A percentile compares a stretch with the other conserved stretches of the same genome.
phyloP scores from a whole-genome alignment of 2,113 vertebrate species.

The Tachysurus vachellii region DNA sequence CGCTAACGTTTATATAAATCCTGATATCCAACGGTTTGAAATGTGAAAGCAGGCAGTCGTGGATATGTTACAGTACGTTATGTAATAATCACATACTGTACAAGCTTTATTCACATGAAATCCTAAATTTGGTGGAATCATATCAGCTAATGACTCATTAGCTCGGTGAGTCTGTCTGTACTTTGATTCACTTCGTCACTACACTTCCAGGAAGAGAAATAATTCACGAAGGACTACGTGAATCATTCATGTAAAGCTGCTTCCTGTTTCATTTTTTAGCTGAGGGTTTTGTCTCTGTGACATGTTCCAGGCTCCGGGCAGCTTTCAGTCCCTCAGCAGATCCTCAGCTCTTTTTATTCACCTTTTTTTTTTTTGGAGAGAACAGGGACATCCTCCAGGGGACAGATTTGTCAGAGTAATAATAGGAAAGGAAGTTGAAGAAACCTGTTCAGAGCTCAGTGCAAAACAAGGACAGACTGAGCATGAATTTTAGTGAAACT shows the following conservation, averaged over 20 bases:
- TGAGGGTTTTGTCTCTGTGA: not conserved
- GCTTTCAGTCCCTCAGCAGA: not conserved
- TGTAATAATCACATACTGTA: no score
- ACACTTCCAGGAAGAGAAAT: conserved; percentile 31
- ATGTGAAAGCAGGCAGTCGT: no score
- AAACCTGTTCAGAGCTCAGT: not conserved
- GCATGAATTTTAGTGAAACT: not conserved
- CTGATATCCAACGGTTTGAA: no score
- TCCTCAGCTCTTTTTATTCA: not conserved
- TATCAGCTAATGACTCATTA: not conserved
- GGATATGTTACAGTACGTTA: no score
- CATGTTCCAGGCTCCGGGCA: not conserved
- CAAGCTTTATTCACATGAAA: not conserved
- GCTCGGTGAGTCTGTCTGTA: not conserved
- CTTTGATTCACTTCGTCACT: conserved; percentile 37
- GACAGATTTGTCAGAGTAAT: conserved; percentile 10
- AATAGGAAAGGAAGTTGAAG: not conserved
- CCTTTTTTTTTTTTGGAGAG: not conserved
- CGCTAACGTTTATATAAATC: no score
- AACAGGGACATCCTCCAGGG: conserved; percentile 40
- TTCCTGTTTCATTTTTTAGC: conserved; percentile 11
- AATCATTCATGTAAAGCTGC: conserved; percentile 46
- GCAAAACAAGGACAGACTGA: not conserved
- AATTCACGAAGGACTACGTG: conserved; percentile 42
- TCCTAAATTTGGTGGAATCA: not conserved